Conservation (phyloP, 2,113 vertebrate genomes). For the Corythaixoides concolor region DNA sequence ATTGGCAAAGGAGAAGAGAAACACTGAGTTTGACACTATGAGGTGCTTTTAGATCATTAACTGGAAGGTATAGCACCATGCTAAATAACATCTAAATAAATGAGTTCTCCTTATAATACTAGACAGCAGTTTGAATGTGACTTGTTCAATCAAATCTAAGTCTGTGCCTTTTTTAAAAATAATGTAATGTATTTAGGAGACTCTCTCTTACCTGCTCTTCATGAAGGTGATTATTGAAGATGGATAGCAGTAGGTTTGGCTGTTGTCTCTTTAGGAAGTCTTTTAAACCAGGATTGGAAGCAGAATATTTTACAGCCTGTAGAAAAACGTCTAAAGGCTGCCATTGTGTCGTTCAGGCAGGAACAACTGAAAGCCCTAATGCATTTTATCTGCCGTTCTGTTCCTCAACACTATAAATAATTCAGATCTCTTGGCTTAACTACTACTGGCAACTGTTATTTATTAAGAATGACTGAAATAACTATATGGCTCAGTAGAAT, state of each 20-base stretch:
- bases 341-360: not conserved
- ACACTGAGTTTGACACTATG: not conserved
- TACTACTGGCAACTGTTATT: constrained; percentile 63
- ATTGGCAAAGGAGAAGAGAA: not conserved
- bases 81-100: not conserved
- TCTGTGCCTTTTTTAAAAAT: not conserved
- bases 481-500: constrained; percentile 54
- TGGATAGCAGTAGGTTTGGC: not conserved
- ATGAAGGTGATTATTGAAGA: not conserved
- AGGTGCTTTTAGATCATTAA: not conserved
- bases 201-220: not conserved
- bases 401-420: constrained; percentile 61
- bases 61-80: not conserved
- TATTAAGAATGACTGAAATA: constrained; percentile 70
- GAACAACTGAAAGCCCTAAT: constrained; percentile 43
- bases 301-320: constrained; percentile 1
- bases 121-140: not conserved
- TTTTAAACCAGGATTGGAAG: not conserved
- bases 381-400: constrained; percentile 46
- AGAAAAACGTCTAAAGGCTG: constrained; percentile 9
- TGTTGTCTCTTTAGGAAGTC: constrained; percentile 35
- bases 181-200: not conserved
- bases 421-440: constrained; percentile 70
- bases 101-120: not conserved
- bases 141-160: not conserved